phyloP scores from a whole-genome alignment of 2,113 vertebrate genomes.

The Lasiurus cinereus region DNA sequence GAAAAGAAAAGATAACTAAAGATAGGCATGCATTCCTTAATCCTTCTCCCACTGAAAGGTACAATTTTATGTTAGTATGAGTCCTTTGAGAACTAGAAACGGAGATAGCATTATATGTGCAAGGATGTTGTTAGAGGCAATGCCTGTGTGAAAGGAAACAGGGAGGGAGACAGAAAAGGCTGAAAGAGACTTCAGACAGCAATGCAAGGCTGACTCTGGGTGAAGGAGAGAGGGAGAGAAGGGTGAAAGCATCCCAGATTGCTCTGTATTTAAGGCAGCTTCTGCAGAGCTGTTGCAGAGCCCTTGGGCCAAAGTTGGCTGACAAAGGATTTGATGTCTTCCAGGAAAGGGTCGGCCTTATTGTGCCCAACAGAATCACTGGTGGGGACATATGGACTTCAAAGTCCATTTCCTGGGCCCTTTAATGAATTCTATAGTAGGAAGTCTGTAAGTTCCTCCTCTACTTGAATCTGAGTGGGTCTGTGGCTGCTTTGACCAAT shows the following conservation, averaged over 20 bases:
- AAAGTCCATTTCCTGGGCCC: not conserved
- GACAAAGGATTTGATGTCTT: not conserved
- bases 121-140: not conserved
- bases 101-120: not conserved
- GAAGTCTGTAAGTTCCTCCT: not conserved
- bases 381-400: not conserved
- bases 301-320: not conserved
- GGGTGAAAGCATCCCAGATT: not conserved
- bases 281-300: not conserved
- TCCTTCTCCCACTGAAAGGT: not conserved
- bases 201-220: not conserved
- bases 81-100: not conserved
- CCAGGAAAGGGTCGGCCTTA: not conserved
- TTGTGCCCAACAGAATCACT: too few relatives aligned
- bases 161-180: not conserved
- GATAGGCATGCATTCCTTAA: not conserved
- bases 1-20: not conserved
- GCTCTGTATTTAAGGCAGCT: not conserved
- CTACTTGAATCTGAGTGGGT: not conserved
- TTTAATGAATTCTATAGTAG: not conserved
- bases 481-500: not conserved
- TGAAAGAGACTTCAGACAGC: not conserved
- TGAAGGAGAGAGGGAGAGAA: not conserved
- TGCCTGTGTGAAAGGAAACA: not conserved
- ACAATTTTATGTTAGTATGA: not conserved